Evolutionary conservation across 2,113 vertebrate species (phyloP).

Genomic region (Oncorhynchus nerka): DNA sequence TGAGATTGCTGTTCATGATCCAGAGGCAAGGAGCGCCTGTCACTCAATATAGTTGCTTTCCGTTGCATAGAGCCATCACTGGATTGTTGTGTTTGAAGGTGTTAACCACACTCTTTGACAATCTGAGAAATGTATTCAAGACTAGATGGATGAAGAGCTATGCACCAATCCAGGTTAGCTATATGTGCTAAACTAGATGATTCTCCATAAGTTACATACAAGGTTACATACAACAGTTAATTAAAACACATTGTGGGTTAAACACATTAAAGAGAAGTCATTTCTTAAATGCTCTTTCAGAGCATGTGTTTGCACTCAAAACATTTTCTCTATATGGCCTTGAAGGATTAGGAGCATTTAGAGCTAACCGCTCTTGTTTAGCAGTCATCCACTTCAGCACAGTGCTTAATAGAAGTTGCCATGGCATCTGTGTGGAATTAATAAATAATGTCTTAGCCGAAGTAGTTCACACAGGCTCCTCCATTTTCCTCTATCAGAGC

Average conservation of each 20-base stretch:
- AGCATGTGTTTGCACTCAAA: constrained; percentile 6
- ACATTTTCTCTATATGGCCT: neutral
- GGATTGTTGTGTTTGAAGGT: too few relatives aligned
- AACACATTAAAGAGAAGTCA: neutral
- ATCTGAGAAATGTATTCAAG: too few relatives aligned
- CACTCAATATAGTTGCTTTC: too few relatives aligned
- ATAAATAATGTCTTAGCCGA: constrained; percentile 61
- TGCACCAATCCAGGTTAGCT: too few relatives aligned
- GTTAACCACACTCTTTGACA: too few relatives aligned
- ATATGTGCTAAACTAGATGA: too few relatives aligned
- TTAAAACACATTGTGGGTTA: too few relatives aligned
- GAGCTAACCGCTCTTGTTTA: constrained; percentile 48
- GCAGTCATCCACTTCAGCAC: constrained; percentile 47
- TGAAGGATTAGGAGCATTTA: constrained; percentile 21
- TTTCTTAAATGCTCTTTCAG: neutral
- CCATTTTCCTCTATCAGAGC: constrained; percentile 13
- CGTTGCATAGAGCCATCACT: too few relatives aligned
- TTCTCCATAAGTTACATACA: too few relatives aligned
- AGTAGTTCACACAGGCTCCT: constrained; percentile 37
- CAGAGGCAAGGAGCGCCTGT: neutral
- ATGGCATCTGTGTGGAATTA: constrained; percentile 65
- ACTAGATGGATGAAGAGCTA: too few relatives aligned
- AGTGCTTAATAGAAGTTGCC: constrained; percentile 58
- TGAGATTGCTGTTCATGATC: constrained; percentile 45
- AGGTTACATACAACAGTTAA: too few relatives aligned